Conservation (phyloP, 2,888 invertebrate genomes). For the Galerucella nymphaeae region DNA sequence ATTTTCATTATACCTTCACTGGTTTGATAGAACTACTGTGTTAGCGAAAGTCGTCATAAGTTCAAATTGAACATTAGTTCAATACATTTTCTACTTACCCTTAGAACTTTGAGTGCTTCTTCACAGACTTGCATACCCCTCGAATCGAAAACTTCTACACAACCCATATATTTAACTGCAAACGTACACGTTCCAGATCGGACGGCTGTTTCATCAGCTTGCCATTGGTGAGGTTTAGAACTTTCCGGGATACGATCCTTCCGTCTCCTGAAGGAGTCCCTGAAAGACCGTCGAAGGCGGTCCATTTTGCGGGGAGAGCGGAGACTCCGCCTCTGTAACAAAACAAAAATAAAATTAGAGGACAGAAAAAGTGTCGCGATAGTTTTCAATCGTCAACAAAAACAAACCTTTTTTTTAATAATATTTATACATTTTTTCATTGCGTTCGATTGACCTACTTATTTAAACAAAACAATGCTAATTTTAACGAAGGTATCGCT, state of each 20-base stretch:
- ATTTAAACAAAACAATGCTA: not conserved
- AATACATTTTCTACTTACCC: constrained; percentile 70
- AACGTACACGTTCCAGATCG: constrained; percentile 96
- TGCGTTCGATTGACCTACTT: not conserved
- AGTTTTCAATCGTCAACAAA: not conserved
- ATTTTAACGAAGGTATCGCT: not conserved
- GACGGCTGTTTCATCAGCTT: constrained; percentile 96
- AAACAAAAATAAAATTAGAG: constrained; percentile 39
- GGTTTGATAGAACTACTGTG: too few species aligned
- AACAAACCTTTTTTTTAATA: too few species aligned
- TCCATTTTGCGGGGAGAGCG: constrained; percentile 86
- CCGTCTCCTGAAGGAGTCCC: constrained; percentile 93
- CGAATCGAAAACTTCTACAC: constrained; percentile 99
- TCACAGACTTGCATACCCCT: constrained; percentile 99
- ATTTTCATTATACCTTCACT: too few species aligned
- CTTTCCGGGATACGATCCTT: constrained; percentile 89
- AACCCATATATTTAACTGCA: constrained; percentile 98
- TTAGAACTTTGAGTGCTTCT: constrained; percentile 95
- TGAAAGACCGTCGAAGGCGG: constrained; percentile 87
- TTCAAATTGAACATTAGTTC: not conserved
- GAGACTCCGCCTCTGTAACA: constrained; percentile 72
- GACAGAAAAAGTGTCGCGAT: too few species aligned
- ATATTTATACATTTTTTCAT: not conserved
- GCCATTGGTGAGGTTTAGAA: constrained; percentile 98
- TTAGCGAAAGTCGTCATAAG: constrained; percentile 20